Evolutionary conservation across 53 echinoderm and acorn worm genomes (phyloP).

Genomic region (Glandiceps talaboti): DNA sequence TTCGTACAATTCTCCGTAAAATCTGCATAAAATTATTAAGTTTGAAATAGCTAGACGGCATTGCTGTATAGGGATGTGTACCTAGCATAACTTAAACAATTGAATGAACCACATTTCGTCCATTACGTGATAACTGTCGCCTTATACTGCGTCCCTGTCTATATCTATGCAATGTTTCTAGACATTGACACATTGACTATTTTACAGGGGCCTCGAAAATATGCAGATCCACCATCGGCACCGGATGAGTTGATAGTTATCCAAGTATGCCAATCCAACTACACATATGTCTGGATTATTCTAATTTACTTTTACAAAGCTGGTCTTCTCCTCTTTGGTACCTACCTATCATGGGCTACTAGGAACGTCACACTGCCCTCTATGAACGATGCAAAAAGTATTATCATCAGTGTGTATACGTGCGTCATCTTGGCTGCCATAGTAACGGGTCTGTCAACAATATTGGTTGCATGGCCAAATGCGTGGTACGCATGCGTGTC

Average conservation of each 20-base stretch:
- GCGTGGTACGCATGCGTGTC: constrained; percentile 77
- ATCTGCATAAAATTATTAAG: too few species aligned
- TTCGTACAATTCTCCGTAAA: too few species aligned
- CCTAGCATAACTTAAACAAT: too few species aligned
- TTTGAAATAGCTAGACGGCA: too few species aligned
- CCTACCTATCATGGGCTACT: constrained; percentile 93
- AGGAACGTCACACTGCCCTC: constrained; percentile 85
- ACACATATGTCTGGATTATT: constrained; percentile 56
- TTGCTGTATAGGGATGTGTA: too few species aligned
- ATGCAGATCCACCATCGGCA: neutral
- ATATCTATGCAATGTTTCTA: too few species aligned
- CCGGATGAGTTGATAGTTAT: constrained; percentile 1
- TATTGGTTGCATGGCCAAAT: constrained; percentile 67
- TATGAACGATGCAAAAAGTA: constrained; percentile 90
- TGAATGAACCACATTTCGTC: too few species aligned
- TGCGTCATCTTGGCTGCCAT: constrained; percentile 81
- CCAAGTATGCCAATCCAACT: constrained; percentile 40
- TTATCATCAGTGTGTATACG: constrained; percentile 86
- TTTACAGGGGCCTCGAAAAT: neutral
- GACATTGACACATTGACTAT: too few species aligned
- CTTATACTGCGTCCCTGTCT: too few species aligned
- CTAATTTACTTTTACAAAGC: constrained; percentile 52
- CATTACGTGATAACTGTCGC: too few species aligned
- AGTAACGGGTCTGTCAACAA: constrained; percentile 35
- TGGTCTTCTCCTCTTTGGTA: constrained; percentile 52